Percentiles rank a stretch among this genome's conserved stretches.
Evolutionary conservation across 2,797 vertebrate genomes (phyloP).

Genomic region (Darevskia mixta): DNA sequence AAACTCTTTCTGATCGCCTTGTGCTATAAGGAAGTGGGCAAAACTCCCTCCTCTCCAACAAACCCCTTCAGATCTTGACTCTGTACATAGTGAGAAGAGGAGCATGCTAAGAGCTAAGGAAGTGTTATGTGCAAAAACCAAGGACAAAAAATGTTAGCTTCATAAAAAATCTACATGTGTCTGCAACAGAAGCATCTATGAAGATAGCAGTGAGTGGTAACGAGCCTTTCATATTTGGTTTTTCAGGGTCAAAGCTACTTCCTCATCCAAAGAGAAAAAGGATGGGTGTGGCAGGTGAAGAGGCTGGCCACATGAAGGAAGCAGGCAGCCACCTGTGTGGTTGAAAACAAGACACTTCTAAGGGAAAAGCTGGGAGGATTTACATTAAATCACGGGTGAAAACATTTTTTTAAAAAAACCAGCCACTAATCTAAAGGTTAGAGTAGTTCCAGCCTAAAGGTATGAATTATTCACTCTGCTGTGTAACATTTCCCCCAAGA

Average conservation of each 20-base stretch:
- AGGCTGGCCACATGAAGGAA: neutral
- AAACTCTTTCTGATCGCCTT: constrained; percentile 30
- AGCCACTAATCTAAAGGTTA: constrained; percentile 48
- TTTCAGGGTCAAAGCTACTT: neutral
- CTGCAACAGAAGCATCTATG: neutral
- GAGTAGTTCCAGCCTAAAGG: constrained; percentile 6
- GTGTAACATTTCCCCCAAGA: neutral
- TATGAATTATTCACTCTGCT: neutral
- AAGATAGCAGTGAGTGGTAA: neutral
- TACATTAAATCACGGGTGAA: neutral
- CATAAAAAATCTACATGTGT: neutral
- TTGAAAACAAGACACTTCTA: neutral
- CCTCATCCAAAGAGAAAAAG: neutral
- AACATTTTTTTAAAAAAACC: neutral
- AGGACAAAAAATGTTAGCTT: neutral
- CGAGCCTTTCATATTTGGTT: neutral
- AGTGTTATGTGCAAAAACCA: neutral
- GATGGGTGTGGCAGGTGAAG: neutral
- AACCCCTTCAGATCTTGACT: neutral
- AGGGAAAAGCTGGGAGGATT: constrained; percentile 20
- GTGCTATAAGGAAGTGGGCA: neutral
- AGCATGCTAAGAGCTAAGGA: neutral
- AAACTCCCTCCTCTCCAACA: neutral
- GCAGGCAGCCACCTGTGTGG: neutral
- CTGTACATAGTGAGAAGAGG: neutral